Conservation (phyloP, 2,113 vertebrate species). For the Channa argus region DNA sequence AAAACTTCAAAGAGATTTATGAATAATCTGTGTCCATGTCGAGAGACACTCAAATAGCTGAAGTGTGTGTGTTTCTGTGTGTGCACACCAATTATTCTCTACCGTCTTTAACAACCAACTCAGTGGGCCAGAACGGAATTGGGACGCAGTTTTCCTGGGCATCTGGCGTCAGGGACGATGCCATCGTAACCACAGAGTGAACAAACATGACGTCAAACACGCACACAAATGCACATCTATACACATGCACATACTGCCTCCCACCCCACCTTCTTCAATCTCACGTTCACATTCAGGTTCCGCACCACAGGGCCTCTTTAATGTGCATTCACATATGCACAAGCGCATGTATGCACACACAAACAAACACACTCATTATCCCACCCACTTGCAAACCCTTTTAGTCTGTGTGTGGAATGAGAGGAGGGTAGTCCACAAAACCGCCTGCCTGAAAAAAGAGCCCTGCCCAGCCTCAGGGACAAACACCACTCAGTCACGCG, state of each 20-base stretch:
- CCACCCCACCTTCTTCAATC: not conserved
- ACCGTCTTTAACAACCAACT: constrained; percentile 71
- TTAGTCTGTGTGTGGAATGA: constrained; percentile 81
- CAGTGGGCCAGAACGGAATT: constrained; percentile 74
- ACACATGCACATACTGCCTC: constrained; percentile 7
- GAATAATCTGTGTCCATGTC: constrained; percentile 65
- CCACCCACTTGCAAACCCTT: constrained; percentile 78
- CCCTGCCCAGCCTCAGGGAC: constrained; percentile 76
- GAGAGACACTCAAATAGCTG: constrained; percentile 50
- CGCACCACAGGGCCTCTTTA: constrained; percentile 64
- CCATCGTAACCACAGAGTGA: constrained; percentile 76
- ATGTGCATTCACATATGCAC: constrained; percentile 67
- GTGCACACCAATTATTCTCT: constrained; percentile 42
- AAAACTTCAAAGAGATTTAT: constrained; percentile 74
- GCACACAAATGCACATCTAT: constrained; percentile 27
- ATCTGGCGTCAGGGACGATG: constrained; percentile 79
- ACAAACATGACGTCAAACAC: constrained; percentile 80
- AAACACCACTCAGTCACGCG: constrained; percentile 81
- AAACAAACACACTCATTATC: constrained; percentile 78
- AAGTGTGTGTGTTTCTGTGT: constrained; percentile 20
- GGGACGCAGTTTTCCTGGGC: constrained; percentile 72
- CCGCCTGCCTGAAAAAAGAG: constrained; percentile 75
- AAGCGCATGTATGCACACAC: constrained; percentile 37
- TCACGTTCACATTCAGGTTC: constrained; percentile 56
- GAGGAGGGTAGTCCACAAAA: constrained; percentile 79